Evolutionary conservation across 64 coral and sea anemone species (phyloP).

Genomic region (Actinia equina): DNA sequence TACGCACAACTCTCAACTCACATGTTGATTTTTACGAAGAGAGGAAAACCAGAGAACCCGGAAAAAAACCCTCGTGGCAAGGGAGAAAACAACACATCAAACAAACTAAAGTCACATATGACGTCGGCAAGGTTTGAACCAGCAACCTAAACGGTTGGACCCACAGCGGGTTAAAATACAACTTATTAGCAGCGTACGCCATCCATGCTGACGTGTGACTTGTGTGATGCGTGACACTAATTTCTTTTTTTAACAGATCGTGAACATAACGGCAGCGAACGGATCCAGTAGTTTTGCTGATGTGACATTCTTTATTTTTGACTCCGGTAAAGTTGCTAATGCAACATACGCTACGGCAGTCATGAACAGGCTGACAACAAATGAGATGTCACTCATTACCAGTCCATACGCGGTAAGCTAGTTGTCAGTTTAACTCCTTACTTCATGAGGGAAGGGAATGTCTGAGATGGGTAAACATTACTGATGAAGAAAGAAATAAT

Average conservation of each 20-base stretch:
- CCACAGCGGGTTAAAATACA: too few relatives aligned
- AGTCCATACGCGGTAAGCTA: constrained; percentile 67
- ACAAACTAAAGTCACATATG: too few relatives aligned
- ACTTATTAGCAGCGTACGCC: too few relatives aligned
- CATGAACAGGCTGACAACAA: constrained; percentile 58
- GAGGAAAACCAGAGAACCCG: too few relatives aligned
- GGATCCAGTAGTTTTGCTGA: constrained; percentile 34
- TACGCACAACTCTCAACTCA: too few relatives aligned
- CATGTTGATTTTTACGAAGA: too few relatives aligned
- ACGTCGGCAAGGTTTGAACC: too few relatives aligned
- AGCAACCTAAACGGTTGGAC: too few relatives aligned
- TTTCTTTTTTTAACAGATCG: constrained; percentile 45
- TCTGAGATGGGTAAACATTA: too few relatives aligned
- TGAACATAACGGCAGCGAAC: constrained; percentile 19
- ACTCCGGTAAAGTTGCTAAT: constrained; percentile 74
- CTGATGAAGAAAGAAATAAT: too few relatives aligned
- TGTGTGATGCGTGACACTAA: background rate
- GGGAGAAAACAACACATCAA: too few relatives aligned
- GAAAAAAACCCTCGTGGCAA: too few relatives aligned
- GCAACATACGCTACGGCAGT: constrained; percentile 50
- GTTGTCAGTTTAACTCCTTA: background rate
- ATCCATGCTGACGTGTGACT: background rate
- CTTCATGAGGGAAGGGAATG: background rate
- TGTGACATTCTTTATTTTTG: constrained; percentile 69
- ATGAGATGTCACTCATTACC: constrained; percentile 73